These are phyloP conservation scores for Lampropteryx suffumata DNA, from an alignment of 2,888 invertebrate genomes.

Conservation along the genomic window DNA sequence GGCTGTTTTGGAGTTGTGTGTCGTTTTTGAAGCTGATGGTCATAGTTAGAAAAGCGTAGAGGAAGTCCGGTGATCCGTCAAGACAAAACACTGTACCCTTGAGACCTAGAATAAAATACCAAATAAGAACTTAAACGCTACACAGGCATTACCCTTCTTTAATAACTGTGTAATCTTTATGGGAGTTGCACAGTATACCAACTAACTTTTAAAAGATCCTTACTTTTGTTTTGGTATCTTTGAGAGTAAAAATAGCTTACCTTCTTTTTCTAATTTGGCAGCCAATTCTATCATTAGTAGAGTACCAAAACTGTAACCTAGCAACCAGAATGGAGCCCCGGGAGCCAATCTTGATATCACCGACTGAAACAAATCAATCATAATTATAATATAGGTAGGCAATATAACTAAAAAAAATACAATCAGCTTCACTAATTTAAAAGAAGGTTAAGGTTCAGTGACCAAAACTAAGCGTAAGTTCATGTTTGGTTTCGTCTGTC, in stretches of 20 bases:
- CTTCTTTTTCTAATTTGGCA: conserved; percentile 86
- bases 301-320: conserved; percentile 95
- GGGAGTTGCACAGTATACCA: no score
- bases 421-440: no score
- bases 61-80: conserved; percentile 91
- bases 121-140: no score
- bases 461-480: no score
- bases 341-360: conserved; percentile 82
- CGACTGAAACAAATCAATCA: conserved; percentile 69
- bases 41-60: conserved; percentile 81
- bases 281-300: conserved; percentile 90
- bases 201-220: no score
- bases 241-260: conserved; percentile 53
- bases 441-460: no score
- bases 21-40: conserved; percentile 72
- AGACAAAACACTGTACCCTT: conserved; percentile 87
- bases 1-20: conserved; percentile 78
- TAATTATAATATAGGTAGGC: neutral
- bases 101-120: conserved; percentile 53
- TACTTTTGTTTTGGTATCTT: no score
- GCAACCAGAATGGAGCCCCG: conserved; percentile 86
- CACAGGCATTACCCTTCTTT: neutral
- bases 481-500: no score
- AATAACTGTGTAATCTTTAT: neutral
- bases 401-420: no score